Evolutionary conservation across 2,113 vertebrate species (phyloP), one percentile per base, ranked within the genome.

Genomic region (Argyrosomus japonicus): DNA sequence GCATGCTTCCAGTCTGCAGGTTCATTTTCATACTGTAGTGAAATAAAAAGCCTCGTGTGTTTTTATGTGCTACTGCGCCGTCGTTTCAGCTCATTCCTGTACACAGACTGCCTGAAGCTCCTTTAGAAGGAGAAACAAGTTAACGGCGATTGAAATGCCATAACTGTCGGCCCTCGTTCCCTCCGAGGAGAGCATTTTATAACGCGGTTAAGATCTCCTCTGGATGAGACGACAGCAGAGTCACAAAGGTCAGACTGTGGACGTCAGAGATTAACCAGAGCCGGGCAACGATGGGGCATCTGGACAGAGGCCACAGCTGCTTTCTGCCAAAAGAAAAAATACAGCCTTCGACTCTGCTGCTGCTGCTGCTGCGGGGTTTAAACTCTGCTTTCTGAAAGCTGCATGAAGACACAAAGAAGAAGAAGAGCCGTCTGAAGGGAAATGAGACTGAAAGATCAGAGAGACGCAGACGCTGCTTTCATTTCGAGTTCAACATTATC

Each of bases 191-290:
- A 60, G 70, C 11, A 11, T 50, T 50, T 61, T 6, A 5, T 61
- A 50, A 61, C 11, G 56, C 11, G 43, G 25, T 50, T 27, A 43
- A 18, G 32, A 69, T 23, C 48, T 32, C 25, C 5, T 36, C 67
- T 51, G 25, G 65, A 51, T 1, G 48, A 70, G 68, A 71, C 15
- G 32, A 43, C 70, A 13, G 40, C 54, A 18, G 43, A 48, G 43
- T 29, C 43, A 14, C 56, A 50, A 8, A 50, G 71, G 57, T 74
- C 3, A 32, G 45, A 50, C 54, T 17, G 45, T 3, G 18, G 19
- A 74, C 57, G 57, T 74, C 71, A 74, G 25, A 74, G 71, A 74
- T 74, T 62, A 74, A 11, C 2, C 51, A 43, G 53, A 71, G 57
- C 2, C 14, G 17, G 62, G 62, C 63, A n/a, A 4, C 50, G 1